A percentile compares a stretch with the other conserved stretches of the same genome.
Conservation (phyloP, 2,113 vertebrate species). For the Gadus macrocephalus region DNA sequence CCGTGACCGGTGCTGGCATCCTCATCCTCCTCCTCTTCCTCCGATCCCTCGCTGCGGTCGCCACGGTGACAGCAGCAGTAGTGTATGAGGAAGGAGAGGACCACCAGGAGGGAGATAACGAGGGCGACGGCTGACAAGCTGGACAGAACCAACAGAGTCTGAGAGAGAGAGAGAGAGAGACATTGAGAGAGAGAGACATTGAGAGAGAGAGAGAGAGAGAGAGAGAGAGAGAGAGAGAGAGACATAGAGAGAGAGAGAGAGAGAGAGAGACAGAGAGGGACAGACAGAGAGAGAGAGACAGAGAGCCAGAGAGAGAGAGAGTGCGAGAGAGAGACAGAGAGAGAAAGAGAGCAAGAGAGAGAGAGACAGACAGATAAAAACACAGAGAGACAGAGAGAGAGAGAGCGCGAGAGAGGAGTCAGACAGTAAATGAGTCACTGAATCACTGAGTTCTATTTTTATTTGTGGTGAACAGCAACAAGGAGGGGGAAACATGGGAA, state of each 20-base stretch:
- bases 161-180: constrained; percentile 17
- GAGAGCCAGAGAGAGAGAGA: background rate
- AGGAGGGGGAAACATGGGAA: constrained; percentile 27
- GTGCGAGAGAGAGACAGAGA: background rate
- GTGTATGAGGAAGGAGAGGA: constrained; percentile 87
- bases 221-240: background rate
- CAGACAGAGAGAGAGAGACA: constrained; percentile 6
- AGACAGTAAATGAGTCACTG: constrained; percentile 21
- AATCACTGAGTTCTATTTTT: constrained; percentile 38
- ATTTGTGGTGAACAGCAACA: constrained; percentile 19
- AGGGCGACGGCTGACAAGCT: constrained; percentile 83
- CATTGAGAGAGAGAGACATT: background rate
- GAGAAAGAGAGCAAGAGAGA: background rate
- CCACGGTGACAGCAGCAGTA: constrained; percentile 83
- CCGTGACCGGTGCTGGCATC: constrained; percentile 73
- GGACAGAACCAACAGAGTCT: constrained; percentile 85
- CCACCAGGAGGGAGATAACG: constrained; percentile 80
- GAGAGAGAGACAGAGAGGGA: too few relatives aligned
- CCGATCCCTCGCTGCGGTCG: constrained; percentile 69
- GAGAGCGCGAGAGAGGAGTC: background rate
- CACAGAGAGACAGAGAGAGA: background rate
- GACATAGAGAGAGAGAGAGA: constrained; percentile 1
- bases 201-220: background rate
- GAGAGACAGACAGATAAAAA: constrained; percentile 4
- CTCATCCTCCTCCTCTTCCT: constrained; percentile 78